Base-by-base conservation (phyloP, 2,113 vertebrate genomes). In the Turdus rufiventris region DNA sequence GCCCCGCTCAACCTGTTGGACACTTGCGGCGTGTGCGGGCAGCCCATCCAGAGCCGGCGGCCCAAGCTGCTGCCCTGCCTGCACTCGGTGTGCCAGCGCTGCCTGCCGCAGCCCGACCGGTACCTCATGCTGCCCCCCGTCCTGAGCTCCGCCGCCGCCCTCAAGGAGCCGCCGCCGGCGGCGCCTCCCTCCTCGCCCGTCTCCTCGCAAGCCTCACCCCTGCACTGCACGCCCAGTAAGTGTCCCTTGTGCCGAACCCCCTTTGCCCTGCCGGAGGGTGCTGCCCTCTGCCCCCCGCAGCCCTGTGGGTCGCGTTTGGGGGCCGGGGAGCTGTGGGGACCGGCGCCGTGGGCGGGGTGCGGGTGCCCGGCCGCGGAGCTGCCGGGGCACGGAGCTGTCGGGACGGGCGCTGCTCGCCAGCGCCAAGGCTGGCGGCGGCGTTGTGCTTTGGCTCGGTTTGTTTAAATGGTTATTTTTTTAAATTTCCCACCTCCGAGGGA, bases 21-120 rank as follows among this genome's bases (percentile, higher is more conserved):
- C 96, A 99, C 99, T 86, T 99, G 99, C 94, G 98, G 99, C 45
- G 98, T 99, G 83, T 99, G 99, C 94, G 98, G 98, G 86, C 96
- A 98, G 97, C 98, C 98, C 93, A 99, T 99, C 92, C 99, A 99
- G 97, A 99, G 98, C 97, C 98, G 99, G 77, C 98, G 98, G 96
- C 99, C 99, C 96, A 99, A 99, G 94, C 98, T 99, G 77, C 98
- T 77, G 94, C 99, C 99, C 21, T 99, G 99, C 88, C 98, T 99
- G 23, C 99, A 99, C 98, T 99, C 99, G 19, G 98, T 99, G 96
- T 99, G 99, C 97, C 98, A 98, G 97, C 98, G 98, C 95, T 99
- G 99, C 93, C 98, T 99, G 79, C 99, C 99, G 7, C 96, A 97
- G 40, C 98, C 98, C 29, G 98, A 98, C 82, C 98, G 98, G 93